Evolutionary conservation across 2,797 vertebrate species (phyloP), one percentile per base, ranked within the genome.

Genomic region (Pseudomugil gertrudae): DNA sequence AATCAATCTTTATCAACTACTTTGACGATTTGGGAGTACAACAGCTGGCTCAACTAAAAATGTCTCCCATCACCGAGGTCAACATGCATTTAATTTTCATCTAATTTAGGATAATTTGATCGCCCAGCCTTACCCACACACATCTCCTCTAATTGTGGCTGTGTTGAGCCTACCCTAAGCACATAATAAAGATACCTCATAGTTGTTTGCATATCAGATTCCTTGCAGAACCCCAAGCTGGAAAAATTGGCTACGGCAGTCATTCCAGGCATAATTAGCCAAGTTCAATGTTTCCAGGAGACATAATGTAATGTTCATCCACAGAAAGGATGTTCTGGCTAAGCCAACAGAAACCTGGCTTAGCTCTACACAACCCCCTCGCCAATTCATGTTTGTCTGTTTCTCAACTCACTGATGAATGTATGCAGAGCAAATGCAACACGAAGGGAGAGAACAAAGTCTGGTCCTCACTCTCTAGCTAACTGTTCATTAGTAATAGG

Each of bases 351-450:
- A 81, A 80, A 83, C 75, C 71, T 86, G 83, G 75, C 81, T 72
- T 69, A 66, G 86, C 79, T 72, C 76, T n/a, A 38, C 64, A 32
- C 45, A 24, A 66, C 59, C 23, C 53, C 51, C 72, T 56, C 32
- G 74, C 80, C 83, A 80, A 61, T 51, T 79, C 50, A 9, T 87
- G 73, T 88, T 81, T 85, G 79, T 72, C 76, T 85, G 72, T 72
- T 82, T 81, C 81, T 79, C 80, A 74, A 52, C 76, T 71, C 61
- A 1, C 76, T 74, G 76, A 86, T 87, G 77, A 89, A 80, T 85
- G 66, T 78, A 74, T 85, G 86, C 78, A 63, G 53, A 80, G 72
- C 82, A 83, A 83, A 89, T 59, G 69, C 30, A 76, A 57, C 75
- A 66, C 50, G 11, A 76, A 65, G 70, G 62, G 67, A 30, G 40